phyloP scores from a whole-genome alignment of 2,113 vertebrate species.

The Myanophis thanlyinensis region DNA sequence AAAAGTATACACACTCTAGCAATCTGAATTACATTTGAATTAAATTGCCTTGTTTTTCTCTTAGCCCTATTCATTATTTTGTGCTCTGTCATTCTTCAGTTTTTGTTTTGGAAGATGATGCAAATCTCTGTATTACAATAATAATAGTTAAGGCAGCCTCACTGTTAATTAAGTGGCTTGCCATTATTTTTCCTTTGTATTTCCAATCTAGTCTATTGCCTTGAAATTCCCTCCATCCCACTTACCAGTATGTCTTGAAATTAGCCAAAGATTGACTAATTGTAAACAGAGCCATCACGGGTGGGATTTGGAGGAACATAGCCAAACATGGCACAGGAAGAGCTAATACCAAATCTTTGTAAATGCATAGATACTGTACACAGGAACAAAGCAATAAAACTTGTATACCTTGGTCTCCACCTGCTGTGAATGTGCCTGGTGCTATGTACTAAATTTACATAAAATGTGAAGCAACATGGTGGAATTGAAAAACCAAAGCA shows the following conservation, averaged over 20 bases:
- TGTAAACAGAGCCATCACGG: neutral
- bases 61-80: neutral
- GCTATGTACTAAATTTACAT: neutral
- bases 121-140: neutral
- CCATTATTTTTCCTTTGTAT: neutral
- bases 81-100: neutral
- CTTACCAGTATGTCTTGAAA: neutral
- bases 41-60: neutral
- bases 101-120: neutral
- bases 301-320: neutral
- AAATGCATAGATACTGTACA: neutral
- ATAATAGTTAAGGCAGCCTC: neutral
- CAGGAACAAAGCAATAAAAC: neutral
- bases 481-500: neutral
- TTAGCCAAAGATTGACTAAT: neutral
- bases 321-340: neutral
- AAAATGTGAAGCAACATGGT: neutral
- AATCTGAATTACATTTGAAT: neutral
- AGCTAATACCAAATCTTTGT: neutral
- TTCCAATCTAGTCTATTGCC: neutral
- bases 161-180: neutral
- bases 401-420: neutral
- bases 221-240: neutral
- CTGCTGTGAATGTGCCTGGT: neutral
- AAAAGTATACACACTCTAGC: neutral